phyloP scores from a whole-genome alignment of 2,113 vertebrate genomes.

The Chloebia gouldiae region DNA sequence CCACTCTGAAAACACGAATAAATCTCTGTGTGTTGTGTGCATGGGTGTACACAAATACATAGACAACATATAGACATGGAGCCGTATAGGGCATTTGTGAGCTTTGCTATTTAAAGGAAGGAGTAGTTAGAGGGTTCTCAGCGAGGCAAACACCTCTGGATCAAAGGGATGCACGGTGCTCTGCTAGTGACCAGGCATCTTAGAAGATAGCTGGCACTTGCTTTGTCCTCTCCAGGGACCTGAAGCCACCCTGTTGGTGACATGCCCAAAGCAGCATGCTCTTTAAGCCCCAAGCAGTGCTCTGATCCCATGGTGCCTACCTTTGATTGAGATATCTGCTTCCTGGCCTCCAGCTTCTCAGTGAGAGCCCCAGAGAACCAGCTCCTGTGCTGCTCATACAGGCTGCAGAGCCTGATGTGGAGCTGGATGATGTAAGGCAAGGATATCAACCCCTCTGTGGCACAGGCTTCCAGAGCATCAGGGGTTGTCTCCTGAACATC shows the following conservation, averaged over 20 bases:
- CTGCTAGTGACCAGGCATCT: not conserved
- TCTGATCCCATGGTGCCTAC: accelerated
- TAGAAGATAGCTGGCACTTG: not conserved
- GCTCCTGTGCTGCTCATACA: not conserved
- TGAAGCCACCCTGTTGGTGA: not conserved
- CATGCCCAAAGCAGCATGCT: accelerated
- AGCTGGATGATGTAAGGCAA: not conserved
- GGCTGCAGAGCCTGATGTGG: not conserved
- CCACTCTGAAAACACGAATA: constrained; percentile 53
- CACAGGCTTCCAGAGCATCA: not conserved
- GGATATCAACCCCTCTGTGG: not conserved
- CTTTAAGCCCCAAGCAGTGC: not conserved
- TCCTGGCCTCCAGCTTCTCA: not conserved
- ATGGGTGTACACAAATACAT: constrained; percentile 29
- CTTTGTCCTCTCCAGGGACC: not conserved
- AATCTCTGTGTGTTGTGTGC: constrained; percentile 60
- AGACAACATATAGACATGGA: constrained; percentile 24
- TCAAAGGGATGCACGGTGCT: constrained; percentile 21
- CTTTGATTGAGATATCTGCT: not conserved
- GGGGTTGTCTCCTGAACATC: not conserved
- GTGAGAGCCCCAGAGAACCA: not conserved
- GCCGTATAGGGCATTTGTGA: not conserved
- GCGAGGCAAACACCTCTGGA: not conserved
- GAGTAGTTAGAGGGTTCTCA: constrained; percentile 6
- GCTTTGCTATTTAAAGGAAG: constrained; percentile 42